phyloP scores from a whole-genome alignment of 2,113 vertebrate genomes.

The Nibea coibor region DNA sequence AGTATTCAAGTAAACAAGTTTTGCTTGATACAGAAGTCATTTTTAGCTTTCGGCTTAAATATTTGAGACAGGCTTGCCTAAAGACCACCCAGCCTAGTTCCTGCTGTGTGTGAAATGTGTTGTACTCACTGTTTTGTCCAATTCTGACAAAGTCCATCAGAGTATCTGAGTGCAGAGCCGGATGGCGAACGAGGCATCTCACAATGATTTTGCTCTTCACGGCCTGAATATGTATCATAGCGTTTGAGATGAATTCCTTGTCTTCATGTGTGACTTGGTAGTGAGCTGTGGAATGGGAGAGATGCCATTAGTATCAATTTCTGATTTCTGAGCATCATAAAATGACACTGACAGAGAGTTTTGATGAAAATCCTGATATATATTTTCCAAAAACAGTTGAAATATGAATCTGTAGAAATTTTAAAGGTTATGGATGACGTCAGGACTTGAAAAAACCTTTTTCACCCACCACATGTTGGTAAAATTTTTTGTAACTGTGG shows the following conservation, averaged over 20 bases:
- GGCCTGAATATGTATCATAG: conserved; percentile 40
- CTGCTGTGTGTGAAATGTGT: background rate
- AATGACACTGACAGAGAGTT: background rate
- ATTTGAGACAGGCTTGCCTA: background rate
- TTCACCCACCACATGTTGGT: background rate
- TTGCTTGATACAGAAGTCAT: background rate
- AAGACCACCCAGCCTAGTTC: background rate
- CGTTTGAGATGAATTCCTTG: conserved; percentile 45
- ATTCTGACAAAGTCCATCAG: conserved; percentile 66
- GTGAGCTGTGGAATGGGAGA: conserved; percentile 59
- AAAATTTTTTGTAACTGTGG: background rate
- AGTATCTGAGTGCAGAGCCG: conserved; percentile 30
- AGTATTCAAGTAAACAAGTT: conserved; percentile 16
- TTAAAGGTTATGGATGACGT: background rate
- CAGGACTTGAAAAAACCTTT: background rate
- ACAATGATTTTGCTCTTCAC: conserved; percentile 51
- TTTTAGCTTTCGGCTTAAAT: background rate
- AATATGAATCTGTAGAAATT: background rate
- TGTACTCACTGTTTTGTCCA: conserved; percentile 70
- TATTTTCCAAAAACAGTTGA: background rate
- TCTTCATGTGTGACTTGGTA: background rate
- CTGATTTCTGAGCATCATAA: background rate
- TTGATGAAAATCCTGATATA: background rate
- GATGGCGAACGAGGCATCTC: conserved; percentile 77
- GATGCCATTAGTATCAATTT: conserved; percentile 3